Conservation (phyloP, 1,140 invertebrate genomes). For the Drosophila ironensis region DNA sequence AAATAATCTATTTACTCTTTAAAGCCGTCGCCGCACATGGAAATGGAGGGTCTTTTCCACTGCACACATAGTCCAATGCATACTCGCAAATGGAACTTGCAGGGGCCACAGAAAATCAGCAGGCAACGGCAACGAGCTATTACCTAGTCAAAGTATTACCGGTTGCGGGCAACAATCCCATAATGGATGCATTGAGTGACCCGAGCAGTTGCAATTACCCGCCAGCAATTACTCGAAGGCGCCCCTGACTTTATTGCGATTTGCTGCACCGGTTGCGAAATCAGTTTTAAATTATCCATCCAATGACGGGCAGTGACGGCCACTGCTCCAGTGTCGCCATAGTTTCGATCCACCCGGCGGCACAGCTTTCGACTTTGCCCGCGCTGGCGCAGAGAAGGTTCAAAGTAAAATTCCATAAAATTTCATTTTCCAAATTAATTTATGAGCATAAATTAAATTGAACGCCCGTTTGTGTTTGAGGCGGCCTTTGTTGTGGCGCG, state of each 20-base stretch:
- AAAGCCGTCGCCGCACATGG: no score
- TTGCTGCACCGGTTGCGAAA: slow-evolving; percentile 9
- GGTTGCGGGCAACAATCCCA: neutral
- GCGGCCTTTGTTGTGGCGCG: slow-evolving; percentile 24
- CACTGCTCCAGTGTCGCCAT: no score
- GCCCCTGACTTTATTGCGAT: neutral
- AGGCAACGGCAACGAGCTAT: no score
- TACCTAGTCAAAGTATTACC: no score
- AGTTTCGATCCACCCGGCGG: neutral
- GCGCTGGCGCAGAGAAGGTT: slow-evolving; percentile 46
- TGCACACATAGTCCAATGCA: no score
- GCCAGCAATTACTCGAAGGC: slow-evolving; percentile 14
- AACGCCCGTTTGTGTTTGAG: slow-evolving; percentile 5
- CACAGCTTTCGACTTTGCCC: slow-evolving; percentile 11
- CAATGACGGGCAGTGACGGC: slow-evolving; percentile 4
- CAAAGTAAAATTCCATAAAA: slow-evolving; percentile 76
- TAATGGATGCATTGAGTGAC: slow-evolving; percentile 5
- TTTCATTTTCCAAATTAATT: slow-evolving; percentile 77
- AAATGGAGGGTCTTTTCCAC: no score
- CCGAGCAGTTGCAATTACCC: slow-evolving; percentile 22
- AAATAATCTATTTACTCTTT: no score
- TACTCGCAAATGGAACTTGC: no score
- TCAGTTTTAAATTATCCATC: slow-evolving; percentile 63
- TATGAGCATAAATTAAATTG: slow-evolving; percentile 77
- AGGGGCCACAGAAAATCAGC: no score